Conservation (phyloP, 2,113 vertebrate genomes). For the Irena cyanogastra region DNA sequence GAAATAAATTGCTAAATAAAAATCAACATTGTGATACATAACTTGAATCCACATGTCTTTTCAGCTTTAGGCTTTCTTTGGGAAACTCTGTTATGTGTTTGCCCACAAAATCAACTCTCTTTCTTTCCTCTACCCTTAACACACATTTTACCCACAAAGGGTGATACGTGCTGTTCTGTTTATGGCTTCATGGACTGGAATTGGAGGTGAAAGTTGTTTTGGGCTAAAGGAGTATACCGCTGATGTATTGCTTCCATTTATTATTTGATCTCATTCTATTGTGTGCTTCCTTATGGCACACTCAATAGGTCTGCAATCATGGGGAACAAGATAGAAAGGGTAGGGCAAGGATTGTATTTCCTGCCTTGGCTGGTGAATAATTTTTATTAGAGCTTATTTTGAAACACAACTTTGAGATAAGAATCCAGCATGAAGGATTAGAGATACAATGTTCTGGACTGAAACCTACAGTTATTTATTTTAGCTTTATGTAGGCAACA, state of each 20-base stretch:
- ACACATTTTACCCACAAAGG: neutral
- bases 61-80: neutral
- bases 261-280: constrained; percentile 56
- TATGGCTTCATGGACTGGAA: neutral
- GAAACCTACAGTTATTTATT: neutral
- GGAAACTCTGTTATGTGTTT: neutral
- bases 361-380: constrained; percentile 45
- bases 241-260: constrained; percentile 65
- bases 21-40: neutral
- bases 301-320: constrained; percentile 44
- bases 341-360: constrained; percentile 55
- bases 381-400: constrained; percentile 42
- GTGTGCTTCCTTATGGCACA: constrained; percentile 38
- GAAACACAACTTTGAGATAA: constrained; percentile 31
- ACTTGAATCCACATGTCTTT: neutral
- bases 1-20: neutral
- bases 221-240: neutral
- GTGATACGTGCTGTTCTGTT: neutral
- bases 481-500: neutral
- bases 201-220: constrained; percentile 45
- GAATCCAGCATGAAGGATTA: neutral
- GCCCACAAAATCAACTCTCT: neutral
- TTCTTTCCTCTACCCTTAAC: neutral
- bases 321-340: constrained; percentile 59
- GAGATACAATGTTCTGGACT: neutral